These are phyloP conservation scores for Lasiurus cinereus DNA, from an alignment of 2,113 vertebrate genomes.

Conservation along the genomic window DNA sequence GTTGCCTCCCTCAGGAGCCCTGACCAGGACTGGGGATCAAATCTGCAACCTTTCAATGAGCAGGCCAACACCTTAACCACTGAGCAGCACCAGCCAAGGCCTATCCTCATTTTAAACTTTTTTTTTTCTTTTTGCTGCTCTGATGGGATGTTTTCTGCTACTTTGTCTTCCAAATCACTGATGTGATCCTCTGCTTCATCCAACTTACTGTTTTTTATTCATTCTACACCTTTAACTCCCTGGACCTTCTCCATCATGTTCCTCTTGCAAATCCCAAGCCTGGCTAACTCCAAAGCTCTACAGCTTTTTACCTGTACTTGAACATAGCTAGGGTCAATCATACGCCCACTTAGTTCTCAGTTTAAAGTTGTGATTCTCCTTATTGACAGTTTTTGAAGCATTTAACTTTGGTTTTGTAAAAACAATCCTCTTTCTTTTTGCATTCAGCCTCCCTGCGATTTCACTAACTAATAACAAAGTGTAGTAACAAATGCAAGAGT, in stretches of 20 bases:
- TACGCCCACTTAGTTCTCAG: not conserved
- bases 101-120: no score
- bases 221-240: not conserved
- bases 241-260: not conserved
- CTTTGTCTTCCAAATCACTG: no score
- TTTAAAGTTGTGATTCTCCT: not conserved
- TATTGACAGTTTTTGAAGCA: constrained; percentile 7
- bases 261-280: not conserved
- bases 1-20: no score
- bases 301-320: not conserved
- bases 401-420: constrained; percentile 28
- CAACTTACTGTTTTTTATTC: no score
- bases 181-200: no score
- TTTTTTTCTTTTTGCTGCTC: no score
- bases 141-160: no score
- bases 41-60: no score
- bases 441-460: not conserved
- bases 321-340: not conserved
- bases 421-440: constrained; percentile 25
- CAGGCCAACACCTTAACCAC: no score
- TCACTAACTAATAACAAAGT: constrained; percentile 3
- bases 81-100: no score
- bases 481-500: constrained; percentile 23
- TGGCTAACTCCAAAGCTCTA: not conserved
- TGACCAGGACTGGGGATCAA: no score